Conservation (phyloP, 2,797 vertebrate species). For the Sebastes elongatus region DNA sequence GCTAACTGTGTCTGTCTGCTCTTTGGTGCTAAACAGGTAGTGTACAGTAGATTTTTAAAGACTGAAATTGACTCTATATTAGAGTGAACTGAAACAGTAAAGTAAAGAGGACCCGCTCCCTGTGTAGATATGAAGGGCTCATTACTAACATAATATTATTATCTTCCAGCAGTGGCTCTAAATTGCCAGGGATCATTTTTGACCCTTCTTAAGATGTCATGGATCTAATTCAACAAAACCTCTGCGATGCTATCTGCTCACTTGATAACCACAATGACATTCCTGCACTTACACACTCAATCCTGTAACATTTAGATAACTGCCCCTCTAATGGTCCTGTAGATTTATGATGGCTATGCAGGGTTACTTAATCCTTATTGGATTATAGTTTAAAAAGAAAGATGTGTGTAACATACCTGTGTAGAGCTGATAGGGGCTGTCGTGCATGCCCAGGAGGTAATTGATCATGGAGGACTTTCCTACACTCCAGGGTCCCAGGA, state of each 20-base stretch:
- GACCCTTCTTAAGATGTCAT: neutral
- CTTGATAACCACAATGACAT: neutral
- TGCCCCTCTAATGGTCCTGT: neutral
- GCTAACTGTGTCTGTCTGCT: neutral
- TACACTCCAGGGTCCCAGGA: slow-evolving; percentile 98
- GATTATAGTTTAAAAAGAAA: neutral
- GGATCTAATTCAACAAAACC: neutral
- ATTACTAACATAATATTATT: too few relatives aligned
- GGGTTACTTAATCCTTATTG: neutral
- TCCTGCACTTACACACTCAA: neutral
- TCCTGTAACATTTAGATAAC: neutral
- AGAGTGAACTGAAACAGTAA: neutral
- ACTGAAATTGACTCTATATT: accelerated
- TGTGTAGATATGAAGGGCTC: too few relatives aligned
- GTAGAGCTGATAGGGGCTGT: slow-evolving; percentile 95
- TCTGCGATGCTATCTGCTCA: neutral
- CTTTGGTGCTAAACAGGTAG: neutral
- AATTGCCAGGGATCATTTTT: neutral
- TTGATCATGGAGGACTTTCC: slow-evolving; percentile 99
- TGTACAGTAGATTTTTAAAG: neutral
- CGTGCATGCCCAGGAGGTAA: slow-evolving; percentile 94
- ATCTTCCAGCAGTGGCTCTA: neutral
- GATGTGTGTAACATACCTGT: slow-evolving; percentile 64
- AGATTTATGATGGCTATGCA: neutral
- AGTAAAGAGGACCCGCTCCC: too few relatives aligned